Conservation (phyloP, 2,797 vertebrate genomes). For the Zenarchopterus dispar region DNA sequence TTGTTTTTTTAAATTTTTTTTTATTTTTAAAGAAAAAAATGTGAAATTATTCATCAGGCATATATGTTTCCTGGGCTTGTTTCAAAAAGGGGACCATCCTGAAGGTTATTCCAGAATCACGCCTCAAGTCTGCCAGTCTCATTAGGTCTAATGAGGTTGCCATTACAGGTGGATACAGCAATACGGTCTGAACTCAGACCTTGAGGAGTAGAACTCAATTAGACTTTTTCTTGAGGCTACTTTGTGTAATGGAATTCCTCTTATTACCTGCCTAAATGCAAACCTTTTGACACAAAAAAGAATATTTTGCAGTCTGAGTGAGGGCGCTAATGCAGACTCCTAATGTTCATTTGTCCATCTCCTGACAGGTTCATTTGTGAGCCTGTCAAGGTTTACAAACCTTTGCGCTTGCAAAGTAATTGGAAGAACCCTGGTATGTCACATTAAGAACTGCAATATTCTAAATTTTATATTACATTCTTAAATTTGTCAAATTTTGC, state of each 20-base stretch:
- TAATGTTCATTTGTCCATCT: too few relatives aligned
- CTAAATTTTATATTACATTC: too few relatives aligned
- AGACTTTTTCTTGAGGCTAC: slow-evolving; percentile 45
- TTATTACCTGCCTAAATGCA: slow-evolving; percentile 13
- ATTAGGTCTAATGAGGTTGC: slow-evolving; percentile 60
- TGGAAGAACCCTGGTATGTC: too few relatives aligned
- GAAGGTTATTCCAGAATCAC: slow-evolving; percentile 54
- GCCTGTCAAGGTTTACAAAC: too few relatives aligned
- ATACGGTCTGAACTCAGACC: slow-evolving; percentile 38
- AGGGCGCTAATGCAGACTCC: background rate
- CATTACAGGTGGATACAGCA: slow-evolving; percentile 29
- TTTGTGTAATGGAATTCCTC: background rate
- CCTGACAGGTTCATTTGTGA: too few relatives aligned
- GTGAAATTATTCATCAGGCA: background rate
- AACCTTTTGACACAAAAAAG: background rate
- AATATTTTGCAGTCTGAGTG: background rate
- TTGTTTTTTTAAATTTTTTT: background rate
- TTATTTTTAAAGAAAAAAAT: background rate
- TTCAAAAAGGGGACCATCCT: slow-evolving; percentile 30
- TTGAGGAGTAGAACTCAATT: slow-evolving; percentile 29
- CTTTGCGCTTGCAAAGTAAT: too few relatives aligned
- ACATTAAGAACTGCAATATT: too few relatives aligned
- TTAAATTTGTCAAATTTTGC: too few relatives aligned
- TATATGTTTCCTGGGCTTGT: slow-evolving; percentile 6
- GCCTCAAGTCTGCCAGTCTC: slow-evolving; percentile 54